phyloP scores from a whole-genome alignment of 2,797 vertebrate species.

The Graptemys geographica region DNA sequence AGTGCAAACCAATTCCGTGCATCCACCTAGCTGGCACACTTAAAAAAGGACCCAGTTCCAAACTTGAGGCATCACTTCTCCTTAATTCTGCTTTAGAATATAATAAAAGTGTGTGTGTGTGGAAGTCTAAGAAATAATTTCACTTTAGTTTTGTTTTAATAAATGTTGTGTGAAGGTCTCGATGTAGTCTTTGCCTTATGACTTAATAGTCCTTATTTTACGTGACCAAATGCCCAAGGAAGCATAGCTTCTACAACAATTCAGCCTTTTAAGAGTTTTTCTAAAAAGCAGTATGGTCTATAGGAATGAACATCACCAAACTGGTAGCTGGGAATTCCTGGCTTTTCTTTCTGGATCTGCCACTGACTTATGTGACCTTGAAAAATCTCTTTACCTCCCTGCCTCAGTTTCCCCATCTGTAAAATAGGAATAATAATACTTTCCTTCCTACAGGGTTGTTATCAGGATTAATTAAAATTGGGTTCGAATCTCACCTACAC shows the following conservation, averaged over 20 bases:
- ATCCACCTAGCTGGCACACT: slow-evolving; percentile 50
- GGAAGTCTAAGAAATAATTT: neutral
- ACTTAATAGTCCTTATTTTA: neutral
- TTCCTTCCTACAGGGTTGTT: neutral
- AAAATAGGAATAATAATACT: neutral
- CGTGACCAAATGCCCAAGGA: neutral
- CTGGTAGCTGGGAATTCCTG: neutral
- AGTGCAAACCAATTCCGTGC: slow-evolving; percentile 23
- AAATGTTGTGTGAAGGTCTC: neutral
- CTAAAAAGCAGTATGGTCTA: neutral
- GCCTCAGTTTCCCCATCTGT: neutral
- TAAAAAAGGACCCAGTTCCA: slow-evolving; percentile 19
- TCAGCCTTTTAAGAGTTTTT: neutral
- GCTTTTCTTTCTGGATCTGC: neutral
- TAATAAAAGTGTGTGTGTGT: neutral
- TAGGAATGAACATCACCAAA: neutral
- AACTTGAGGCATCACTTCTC: slow-evolving; percentile 8
- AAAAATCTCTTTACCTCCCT: neutral
- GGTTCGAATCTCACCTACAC: neutral
- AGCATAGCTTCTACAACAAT: rapidly evolving
- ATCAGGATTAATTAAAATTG: slow-evolving; percentile 7
- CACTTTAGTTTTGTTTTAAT: slow-evolving; percentile 1
- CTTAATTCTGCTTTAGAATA: neutral
- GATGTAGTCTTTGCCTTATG: neutral
- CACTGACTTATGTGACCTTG: neutral